Base-by-base conservation (phyloP, 2,888 invertebrate species). In the Ceramica pisi region DNA sequence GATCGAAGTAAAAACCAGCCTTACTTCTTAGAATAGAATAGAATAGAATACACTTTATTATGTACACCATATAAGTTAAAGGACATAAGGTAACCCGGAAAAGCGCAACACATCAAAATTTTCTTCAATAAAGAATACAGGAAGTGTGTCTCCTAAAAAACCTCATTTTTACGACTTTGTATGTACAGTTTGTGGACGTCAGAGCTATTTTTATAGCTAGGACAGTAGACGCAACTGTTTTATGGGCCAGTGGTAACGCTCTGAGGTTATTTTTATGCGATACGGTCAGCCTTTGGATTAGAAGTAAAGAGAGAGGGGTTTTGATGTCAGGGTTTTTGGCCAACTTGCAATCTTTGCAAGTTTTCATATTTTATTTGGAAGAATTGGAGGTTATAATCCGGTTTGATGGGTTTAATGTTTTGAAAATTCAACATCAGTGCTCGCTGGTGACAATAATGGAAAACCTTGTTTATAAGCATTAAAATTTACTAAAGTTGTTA, bases 141-240 rank as follows among this genome's bases (percentile, higher is more conserved):
- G 70, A 80, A 70, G 53, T 53, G 35, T 60, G 26, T 80, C 31
- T 50, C 65, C 7, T 38, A 55, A 62, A 71, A 76, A 65, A 59
- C 9, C 35, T 38, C 0, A 46, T 46, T 71, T 80, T 76, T 80
- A 80, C 46, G 65, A 68, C 59, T 55, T 3, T 48, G 53, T 55
- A 41, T 51, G 44, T n/a, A 57, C 56, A 62, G 55, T 61, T 56
- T 64, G 66, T 53, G 75, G 65, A 35, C 19, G 35, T 50, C 9
- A 55, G n/a, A 66, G 59, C 65, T 63, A 76, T 71, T 80, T 78
- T 81, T 81, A 81, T 76, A 63, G 48, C 71, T 1, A 26, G 8
- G 31, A 56, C 64, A 59, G 65, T 62, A 4, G 65, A 62, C 50
- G 55, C 26, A 57, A 19, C 44, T 35, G 38, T 76, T 79, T 79